Evolutionary conservation across 2,113 vertebrate genomes (phyloP), one percentile per base, ranked within the genome.

Genomic region (Eupsittula cactorum): DNA sequence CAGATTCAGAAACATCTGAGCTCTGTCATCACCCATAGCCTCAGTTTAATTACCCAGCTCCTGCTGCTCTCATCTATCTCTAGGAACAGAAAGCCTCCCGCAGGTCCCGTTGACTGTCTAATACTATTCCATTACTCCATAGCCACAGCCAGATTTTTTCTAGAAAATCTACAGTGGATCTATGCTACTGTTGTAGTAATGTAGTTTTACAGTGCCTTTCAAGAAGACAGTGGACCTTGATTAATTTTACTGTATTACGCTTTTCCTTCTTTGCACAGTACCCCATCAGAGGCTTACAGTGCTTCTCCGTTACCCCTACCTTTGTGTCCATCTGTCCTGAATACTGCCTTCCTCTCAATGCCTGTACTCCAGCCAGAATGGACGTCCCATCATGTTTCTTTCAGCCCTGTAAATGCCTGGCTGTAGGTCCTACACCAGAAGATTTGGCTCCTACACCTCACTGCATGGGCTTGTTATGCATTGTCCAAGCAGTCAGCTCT

Each of bases 401-500:
- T 53, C 44, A 41, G 33, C 49, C 49, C 39, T 52, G 37, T 27
- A 35, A 50, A 33, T 47, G 64, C 37, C 64, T 67, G 55, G 14
- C 13, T 90, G 59, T 25, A 42, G 46, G 42, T 70, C 60, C 46
- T 35, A 13, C 31, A 35, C 13, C 46, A 24, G 28, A 27, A 65
- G 39, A 65, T 76, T 62, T 82, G 41, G 6, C 19, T 67, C 53
- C 60, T 62, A 5, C 28, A 12, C 46, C n/a, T 76, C 71, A 31
- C 50, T 68, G 50, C 15, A 15, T 0, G 0, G 68, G 39, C 41
- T 86, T 2, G 0, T 49, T 75, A 24, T 0, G 0, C 21, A 24
- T 53, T 15, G 37, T 49, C 59, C 68, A 31, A 65, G 35, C 20
- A 63, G 12, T 28, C 47, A 55, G 18, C 41, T 73, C 33, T 79